A percentile compares a stretch with the other conserved stretches of the same genome.
These are phyloP conservation scores for Schizothorax lantsangensis DNA, from an alignment of 2,797 vertebrate species.

Conservation along the genomic window DNA sequence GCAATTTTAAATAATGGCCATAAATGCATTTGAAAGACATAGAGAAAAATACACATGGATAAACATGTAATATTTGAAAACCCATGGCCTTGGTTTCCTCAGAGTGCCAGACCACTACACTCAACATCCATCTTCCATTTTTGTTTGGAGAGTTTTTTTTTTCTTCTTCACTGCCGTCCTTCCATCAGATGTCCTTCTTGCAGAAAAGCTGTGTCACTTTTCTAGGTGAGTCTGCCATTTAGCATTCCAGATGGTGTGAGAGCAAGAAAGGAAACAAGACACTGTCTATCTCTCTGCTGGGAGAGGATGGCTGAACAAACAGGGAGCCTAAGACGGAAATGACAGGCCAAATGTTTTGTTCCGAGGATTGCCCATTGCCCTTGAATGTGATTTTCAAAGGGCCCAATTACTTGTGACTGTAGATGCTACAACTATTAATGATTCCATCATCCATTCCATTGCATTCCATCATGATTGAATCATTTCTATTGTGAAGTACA, in stretches of 20 bases:
- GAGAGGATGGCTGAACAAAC: conserved; percentile 21
- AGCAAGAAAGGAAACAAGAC: conserved; percentile 41
- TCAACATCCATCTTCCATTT: not conserved
- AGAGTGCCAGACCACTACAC: not conserved
- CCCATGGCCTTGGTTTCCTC: not conserved
- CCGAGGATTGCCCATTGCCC: conserved; percentile 6
- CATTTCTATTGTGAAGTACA: not conserved
- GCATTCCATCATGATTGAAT: not conserved
- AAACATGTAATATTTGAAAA: not conserved
- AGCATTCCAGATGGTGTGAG: conserved; percentile 52
- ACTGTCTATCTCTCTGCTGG: conserved; percentile 14
- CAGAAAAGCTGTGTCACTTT: conserved; percentile 35
- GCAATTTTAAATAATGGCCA: conserved; percentile 16
- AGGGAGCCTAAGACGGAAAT: conserved; percentile 24
- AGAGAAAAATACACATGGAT: not conserved
- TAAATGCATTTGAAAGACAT: conserved; percentile 34
- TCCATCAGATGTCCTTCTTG: conserved; percentile 28
- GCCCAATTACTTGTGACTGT: conserved; percentile 19
- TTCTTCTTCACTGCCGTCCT: not conserved
- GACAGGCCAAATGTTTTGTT: conserved; percentile 2
- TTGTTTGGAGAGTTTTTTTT: not conserved
- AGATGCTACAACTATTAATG: conserved; percentile 29
- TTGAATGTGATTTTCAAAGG: conserved; percentile 43
- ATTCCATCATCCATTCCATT: conserved; percentile 28
- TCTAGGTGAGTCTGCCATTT: conserved; percentile 37